Evolutionary conservation across 2,113 vertebrate species (phyloP).

Genomic region (Todiramphus chloris): DNA sequence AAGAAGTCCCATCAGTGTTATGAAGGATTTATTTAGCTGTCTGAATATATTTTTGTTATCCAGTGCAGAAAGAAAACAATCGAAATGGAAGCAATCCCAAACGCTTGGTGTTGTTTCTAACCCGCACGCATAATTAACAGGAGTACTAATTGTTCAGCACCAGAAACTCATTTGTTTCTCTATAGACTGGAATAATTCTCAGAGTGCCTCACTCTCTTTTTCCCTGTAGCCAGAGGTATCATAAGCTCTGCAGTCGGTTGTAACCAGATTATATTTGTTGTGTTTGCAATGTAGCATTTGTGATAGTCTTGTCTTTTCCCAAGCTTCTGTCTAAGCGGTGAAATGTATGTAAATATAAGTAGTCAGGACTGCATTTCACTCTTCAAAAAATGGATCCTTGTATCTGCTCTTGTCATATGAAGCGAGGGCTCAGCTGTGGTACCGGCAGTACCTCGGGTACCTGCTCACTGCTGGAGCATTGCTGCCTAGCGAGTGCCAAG

Average conservation of each 20-base stretch:
- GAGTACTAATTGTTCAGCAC: constrained; percentile 73
- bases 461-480: not conserved
- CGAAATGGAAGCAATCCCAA: constrained; percentile 68
- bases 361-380: constrained; percentile 5
- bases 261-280: constrained; percentile 61
- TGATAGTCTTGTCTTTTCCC: constrained; percentile 28
- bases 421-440: not conserved
- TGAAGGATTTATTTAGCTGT: constrained; percentile 76
- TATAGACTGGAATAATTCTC: constrained; percentile 68
- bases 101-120: constrained; percentile 69
- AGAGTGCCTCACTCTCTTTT: constrained; percentile 26
- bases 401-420: constrained; percentile 8
- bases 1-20: constrained; percentile 69
- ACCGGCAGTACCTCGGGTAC: not conserved
- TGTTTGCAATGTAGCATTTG: not conserved
- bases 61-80: constrained; percentile 69
- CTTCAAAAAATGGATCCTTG: not conserved
- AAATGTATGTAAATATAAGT: not conserved
- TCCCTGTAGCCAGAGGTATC: constrained; percentile 11
- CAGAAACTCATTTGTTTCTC: constrained; percentile 76
- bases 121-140: constrained; percentile 69
- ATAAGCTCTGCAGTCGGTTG: constrained; percentile 46
- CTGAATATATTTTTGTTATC: constrained; percentile 75
- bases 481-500: not conserved
- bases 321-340: constrained; percentile 9